Percentiles rank a stretch among this genome's conserved stretches.
Conservation (phyloP, 2,888 invertebrate species). For the Amphimallon solstitiale region DNA sequence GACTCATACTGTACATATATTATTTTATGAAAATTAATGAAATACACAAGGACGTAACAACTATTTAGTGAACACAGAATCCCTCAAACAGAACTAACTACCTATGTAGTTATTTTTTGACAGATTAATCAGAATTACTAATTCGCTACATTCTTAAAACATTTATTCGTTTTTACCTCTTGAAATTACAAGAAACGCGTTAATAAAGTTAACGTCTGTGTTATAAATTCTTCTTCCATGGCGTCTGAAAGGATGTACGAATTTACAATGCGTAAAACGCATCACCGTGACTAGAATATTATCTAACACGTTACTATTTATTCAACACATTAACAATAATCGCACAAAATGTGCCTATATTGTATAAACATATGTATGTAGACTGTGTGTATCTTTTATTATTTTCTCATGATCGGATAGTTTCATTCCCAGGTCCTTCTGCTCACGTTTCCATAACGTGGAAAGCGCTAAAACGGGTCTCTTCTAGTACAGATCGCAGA, state of each 20-base stretch:
- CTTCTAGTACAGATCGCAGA: background rate
- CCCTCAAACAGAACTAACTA: too few species aligned
- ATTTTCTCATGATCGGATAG: background rate
- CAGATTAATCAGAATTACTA: too few species aligned
- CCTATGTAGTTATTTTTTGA: too few species aligned
- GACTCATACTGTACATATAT: too few species aligned
- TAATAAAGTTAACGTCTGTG: background rate
- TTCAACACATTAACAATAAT: background rate
- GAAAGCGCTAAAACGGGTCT: background rate
- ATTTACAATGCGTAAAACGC: constrained; percentile 16
- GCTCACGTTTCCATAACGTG: background rate
- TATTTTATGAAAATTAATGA: too few species aligned
- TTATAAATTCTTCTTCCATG: background rate
- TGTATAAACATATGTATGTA: too few species aligned
- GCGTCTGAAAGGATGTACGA: constrained; percentile 8
- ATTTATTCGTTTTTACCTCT: too few species aligned
- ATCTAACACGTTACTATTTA: constrained; percentile 13
- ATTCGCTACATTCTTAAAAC: too few species aligned
- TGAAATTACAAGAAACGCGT: background rate
- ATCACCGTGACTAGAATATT: constrained; percentile 15
- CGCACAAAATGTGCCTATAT: background rate
- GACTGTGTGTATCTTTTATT: background rate
- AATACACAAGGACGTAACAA: too few species aligned
- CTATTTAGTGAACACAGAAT: too few species aligned
- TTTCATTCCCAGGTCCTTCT: constrained; percentile 1